These are phyloP conservation scores for Hetaerina americana DNA, from an alignment of 1,140 invertebrate species.

Conservation along the genomic window DNA sequence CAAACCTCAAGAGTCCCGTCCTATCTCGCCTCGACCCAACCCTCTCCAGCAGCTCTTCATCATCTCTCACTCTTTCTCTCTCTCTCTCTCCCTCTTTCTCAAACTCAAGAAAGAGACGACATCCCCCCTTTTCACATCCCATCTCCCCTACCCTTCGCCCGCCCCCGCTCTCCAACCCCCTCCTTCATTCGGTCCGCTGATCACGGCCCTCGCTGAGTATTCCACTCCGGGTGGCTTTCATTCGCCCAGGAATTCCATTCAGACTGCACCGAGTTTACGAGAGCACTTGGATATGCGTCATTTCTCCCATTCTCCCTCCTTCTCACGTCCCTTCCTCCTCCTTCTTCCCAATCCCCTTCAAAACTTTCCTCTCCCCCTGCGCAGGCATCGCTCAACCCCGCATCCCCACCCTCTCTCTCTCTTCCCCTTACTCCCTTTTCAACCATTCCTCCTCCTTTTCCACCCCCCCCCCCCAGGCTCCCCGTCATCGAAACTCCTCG, in stretches of 20 bases:
- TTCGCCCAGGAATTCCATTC: background rate
- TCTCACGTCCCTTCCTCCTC: background rate
- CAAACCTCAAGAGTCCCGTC: too few species aligned
- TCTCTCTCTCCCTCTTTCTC: background rate
- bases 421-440: background rate
- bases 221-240: too few species aligned
- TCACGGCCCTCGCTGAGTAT: background rate
- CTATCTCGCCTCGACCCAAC: too few species aligned
- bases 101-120: too few species aligned
- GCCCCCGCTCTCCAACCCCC: too few species aligned
- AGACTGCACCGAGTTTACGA: background rate
- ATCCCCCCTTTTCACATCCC: constrained; percentile 9
- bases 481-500: too few species aligned
- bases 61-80: background rate
- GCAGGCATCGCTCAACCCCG: too few species aligned
- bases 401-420: background rate
- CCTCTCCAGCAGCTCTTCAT: too few species aligned
- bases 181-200: background rate
- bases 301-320: background rate
- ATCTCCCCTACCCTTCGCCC: background rate
- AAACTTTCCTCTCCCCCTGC: background rate
- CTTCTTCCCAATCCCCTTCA: constrained; percentile 1
- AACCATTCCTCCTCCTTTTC: too few species aligned
- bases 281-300: background rate
- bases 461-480: too few species aligned